Base-by-base conservation (phyloP, 2,888 invertebrate species). In the Pachydiplax longipennis region DNA sequence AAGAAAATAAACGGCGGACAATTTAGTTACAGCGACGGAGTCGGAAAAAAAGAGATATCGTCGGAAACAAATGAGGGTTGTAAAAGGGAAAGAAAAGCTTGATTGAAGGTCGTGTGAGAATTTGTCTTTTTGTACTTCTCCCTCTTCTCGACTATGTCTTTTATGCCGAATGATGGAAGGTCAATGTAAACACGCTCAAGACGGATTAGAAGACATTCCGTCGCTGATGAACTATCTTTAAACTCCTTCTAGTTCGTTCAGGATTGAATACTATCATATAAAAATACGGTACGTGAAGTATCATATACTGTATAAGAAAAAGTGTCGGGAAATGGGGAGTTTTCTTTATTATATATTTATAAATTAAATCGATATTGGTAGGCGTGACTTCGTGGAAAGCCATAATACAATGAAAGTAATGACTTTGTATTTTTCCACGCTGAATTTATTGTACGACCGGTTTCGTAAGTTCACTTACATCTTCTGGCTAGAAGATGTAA, bases 61-160 rank as follows among this genome's bases (percentile, higher is more conserved):
- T 58, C 83, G 58, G 83, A 83, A 83, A 83, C 83, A 83, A 83
- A 83, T 83, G 83, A 83, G 53, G 83, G 83, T 83, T 58, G 83
- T 83, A 83, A 83, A 83, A 83, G 35, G 83, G 58, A 58, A 15
- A 58, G 58, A 58, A n/a, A 35, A 81, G 58, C 31, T 12, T 25
- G 83, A 83, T 40, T 48, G 83, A 83, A 58, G 83, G 83, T 35
- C 44, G 83, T 35, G 58, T 35, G 83, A 58, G 35, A 83, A 83
- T 83, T 83, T 35, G 25, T n/a, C 83, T 31, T 35, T 31, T 35
- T 53, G n/a, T 53, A 48, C 53, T 53, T 15, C 83, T 2, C 25
- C 35, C 48, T 48, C 48, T 35, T n/a, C n/a, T 35, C 25, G 13
- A 10, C 44, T 44, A n/a, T 18, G 53, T 53, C 35, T 5, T 83